phyloP scores from a whole-genome alignment of 2,113 vertebrate genomes.

The Saimiri boliviensis region DNA sequence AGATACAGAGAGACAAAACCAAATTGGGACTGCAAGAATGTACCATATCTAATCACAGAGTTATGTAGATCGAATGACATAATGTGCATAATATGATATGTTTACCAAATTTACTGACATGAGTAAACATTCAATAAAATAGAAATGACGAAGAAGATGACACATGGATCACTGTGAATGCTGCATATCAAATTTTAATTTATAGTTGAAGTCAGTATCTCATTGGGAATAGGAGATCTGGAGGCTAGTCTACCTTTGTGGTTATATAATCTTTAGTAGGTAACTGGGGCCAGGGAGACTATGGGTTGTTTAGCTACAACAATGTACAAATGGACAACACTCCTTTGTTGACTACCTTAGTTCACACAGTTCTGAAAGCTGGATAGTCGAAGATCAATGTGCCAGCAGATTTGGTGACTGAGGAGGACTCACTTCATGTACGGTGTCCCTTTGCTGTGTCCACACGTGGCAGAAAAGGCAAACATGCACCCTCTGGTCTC shows the following conservation, averaged over 20 bases:
- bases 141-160: not conserved
- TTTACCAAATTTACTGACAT: slow-evolving; percentile 12
- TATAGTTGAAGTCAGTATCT: not conserved
- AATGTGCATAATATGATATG: not conserved
- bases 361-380: not conserved
- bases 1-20: not conserved
- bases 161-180: not conserved
- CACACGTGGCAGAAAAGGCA: not conserved
- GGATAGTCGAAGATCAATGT: not conserved
- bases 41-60: not conserved
- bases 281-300: not conserved
- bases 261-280: not conserved
- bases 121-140: not conserved
- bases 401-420: not conserved
- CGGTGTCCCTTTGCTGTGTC: not conserved
- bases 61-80: not conserved
- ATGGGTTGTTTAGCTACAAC: not conserved
- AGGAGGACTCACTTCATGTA: not conserved
- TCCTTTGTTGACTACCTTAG: not conserved
- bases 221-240: not conserved
- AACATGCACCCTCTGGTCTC: not conserved
- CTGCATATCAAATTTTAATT: not conserved
- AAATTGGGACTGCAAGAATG: not conserved
- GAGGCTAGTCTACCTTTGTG: not conserved
- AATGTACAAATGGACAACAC: not conserved